Percentiles rank a stretch among this genome's conserved stretches.
Conservation (phyloP, 2,113 vertebrate species). For the Lasiurus borealis region DNA sequence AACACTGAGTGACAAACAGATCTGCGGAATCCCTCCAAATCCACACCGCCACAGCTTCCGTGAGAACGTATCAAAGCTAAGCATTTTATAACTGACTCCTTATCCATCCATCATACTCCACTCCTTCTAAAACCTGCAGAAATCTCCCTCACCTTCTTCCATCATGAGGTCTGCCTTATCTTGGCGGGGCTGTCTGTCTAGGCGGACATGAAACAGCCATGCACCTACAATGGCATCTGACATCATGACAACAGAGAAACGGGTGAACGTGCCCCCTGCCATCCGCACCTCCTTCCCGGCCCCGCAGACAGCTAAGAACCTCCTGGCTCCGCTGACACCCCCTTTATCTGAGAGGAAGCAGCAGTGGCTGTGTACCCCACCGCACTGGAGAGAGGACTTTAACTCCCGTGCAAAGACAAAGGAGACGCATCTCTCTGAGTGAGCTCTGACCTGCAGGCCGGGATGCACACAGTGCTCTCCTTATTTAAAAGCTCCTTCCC, state of each 20-base stretch:
- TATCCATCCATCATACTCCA: neutral
- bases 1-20: neutral
- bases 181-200: neutral
- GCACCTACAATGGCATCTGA: neutral
- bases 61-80: neutral
- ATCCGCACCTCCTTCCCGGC: neutral
- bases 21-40: neutral
- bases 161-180: neutral
- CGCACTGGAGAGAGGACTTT: neutral
- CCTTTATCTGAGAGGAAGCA: neutral
- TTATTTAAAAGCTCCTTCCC: conserved; percentile 30
- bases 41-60: neutral
- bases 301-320: neutral
- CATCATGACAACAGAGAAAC: neutral
- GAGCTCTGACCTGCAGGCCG: neutral
- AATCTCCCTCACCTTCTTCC: neutral
- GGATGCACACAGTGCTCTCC: neutral
- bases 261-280: neutral
- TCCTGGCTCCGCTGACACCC: neutral
- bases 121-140: neutral
- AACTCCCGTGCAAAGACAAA: conserved; percentile 8
- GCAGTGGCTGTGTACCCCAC: neutral
- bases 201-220: neutral
- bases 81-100: neutral
- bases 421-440: neutral